Evolutionary conservation across 2,888 invertebrate genomes (phyloP).

Genomic region (Acrobasis repandana): DNA sequence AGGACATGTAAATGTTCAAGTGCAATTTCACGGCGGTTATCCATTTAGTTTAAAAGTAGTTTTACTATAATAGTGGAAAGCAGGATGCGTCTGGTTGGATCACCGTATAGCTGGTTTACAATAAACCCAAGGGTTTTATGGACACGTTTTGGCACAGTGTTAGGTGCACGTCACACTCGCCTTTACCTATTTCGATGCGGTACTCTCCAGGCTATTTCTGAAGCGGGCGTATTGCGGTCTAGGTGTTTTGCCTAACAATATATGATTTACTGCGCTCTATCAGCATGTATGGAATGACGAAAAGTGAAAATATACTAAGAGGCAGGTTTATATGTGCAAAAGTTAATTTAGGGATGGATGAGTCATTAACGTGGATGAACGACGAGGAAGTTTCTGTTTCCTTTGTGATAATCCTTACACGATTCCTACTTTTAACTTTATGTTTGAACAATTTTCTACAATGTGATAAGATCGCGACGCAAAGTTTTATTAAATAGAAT

Average conservation of each 20-base stretch:
- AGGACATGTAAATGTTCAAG: neutral
- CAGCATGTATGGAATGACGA: conserved; percentile 35
- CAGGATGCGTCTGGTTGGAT: conserved; percentile 10
- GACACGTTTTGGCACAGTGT: conserved; percentile 49
- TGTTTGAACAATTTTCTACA: neutral
- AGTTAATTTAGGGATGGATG: conserved; percentile 3
- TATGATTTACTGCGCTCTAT: conserved; percentile 45
- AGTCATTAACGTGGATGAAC: conserved; percentile 6
- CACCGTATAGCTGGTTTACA: conserved; percentile 35
- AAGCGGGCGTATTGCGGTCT: conserved; percentile 52
- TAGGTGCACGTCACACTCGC: conserved; percentile 44
- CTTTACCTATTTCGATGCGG: conserved; percentile 47
- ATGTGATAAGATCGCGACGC: neutral
- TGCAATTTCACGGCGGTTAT: neutral
- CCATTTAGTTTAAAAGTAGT: neutral
- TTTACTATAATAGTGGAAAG: conserved; percentile 23
- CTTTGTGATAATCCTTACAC: neutral
- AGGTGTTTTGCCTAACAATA: conserved; percentile 61
- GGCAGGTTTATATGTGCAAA: neutral
- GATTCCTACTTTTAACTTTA: neutral
- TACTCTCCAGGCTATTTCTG: conserved; percentile 62
- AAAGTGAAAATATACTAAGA: conserved; percentile 14
- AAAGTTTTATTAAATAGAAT: conserved; percentile 4
- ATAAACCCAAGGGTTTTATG: conserved; percentile 49
- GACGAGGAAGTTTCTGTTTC: conserved; percentile 6